Conservation (phyloP, 2,888 invertebrate species). For the Hydrotaea diabolus region DNA sequence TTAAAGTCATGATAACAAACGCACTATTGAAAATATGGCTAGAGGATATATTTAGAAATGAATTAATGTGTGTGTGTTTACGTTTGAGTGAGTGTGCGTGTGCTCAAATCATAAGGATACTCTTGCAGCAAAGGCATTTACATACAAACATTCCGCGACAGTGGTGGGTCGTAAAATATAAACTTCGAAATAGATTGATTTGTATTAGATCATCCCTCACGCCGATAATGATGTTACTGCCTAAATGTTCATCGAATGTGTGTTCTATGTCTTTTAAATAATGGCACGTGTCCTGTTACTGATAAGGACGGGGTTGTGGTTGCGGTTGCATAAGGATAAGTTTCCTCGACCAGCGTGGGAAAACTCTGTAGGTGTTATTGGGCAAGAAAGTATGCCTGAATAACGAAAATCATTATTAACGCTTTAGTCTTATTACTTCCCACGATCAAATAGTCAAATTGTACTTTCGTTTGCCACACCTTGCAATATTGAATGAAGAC, state of each 20-base stretch:
- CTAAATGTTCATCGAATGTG: not conserved
- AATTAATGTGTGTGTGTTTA: not conserved
- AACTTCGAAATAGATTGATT: not conserved
- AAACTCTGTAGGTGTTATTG: too few species aligned
- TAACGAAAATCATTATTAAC: too few species aligned
- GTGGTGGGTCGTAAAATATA: too few species aligned
- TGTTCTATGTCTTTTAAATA: not conserved
- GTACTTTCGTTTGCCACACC: too few species aligned
- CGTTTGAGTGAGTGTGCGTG: not conserved
- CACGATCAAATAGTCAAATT: too few species aligned
- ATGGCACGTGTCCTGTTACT: not conserved
- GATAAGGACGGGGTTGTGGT: too few species aligned
- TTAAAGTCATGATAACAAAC: constrained; percentile 58
- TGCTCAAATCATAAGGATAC: not conserved
- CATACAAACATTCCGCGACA: not conserved
- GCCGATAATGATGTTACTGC: not conserved
- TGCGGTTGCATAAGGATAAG: too few species aligned
- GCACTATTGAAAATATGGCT: constrained; percentile 60
- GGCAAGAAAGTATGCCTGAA: too few species aligned
- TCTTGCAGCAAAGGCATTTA: not conserved
- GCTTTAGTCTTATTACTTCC: too few species aligned
- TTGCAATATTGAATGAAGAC: too few species aligned
- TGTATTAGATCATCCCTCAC: not conserved
- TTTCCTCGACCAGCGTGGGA: too few species aligned
- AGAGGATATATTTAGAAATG: constrained; percentile 47